Evolutionary conservation across 2,797 vertebrate species (phyloP).

Genomic region (Poliocrania exsul): DNA sequence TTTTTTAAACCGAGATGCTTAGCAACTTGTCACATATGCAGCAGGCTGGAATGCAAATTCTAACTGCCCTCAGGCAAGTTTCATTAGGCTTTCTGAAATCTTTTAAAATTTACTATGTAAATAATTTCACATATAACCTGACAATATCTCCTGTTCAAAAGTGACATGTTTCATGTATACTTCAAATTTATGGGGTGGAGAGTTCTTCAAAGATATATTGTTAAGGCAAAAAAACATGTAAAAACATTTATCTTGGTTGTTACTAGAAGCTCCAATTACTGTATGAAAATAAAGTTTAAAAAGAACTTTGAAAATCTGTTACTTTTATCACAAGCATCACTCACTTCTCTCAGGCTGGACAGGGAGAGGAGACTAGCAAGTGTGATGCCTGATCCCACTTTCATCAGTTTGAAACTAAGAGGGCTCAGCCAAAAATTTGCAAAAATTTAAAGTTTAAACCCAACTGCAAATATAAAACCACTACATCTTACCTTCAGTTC

Average conservation of each 20-base stretch:
- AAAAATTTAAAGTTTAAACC: neutral
- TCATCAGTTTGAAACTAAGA: neutral
- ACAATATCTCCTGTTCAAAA: slow-evolving; percentile 1
- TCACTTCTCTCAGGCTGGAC: neutral
- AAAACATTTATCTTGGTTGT: neutral
- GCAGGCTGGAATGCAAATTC: slow-evolving; percentile 32
- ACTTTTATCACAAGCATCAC: neutral
- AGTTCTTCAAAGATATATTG: neutral
- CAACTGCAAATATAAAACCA: neutral
- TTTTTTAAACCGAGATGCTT: neutral
- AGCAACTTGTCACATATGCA: neutral
- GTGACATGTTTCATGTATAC: neutral
- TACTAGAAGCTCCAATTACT: neutral
- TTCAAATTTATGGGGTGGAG: neutral
- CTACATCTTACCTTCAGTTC: neutral
- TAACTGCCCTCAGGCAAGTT: slow-evolving; percentile 30
- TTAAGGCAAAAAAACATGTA: neutral
- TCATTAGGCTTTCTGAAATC: slow-evolving; percentile 35
- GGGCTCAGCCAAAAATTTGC: neutral
- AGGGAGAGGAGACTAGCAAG: neutral
- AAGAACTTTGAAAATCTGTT: neutral
- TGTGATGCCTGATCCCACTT: neutral
- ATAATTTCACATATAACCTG: slow-evolving; percentile 36
- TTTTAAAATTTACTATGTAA: slow-evolving; percentile 43
- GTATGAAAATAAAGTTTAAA: neutral